Conservation (phyloP, 2,797 vertebrate species). For the Hypotaenidia okinawae region DNA sequence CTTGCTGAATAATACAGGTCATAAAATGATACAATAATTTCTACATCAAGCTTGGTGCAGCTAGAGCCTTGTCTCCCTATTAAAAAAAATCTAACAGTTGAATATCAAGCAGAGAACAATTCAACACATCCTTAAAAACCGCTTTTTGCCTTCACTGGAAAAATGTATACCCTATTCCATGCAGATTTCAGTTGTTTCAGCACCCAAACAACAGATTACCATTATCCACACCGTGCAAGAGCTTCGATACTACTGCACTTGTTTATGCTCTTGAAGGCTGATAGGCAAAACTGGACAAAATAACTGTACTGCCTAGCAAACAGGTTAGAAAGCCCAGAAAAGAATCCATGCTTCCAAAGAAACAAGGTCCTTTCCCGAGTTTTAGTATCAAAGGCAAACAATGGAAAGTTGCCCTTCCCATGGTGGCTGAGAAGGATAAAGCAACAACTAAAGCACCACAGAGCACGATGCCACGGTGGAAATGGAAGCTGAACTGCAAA, state of each 20-base stretch:
- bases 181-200: neutral
- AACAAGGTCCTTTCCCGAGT: neutral
- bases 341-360: neutral
- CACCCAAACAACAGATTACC: neutral
- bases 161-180: neutral
- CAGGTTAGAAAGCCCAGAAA: neutral
- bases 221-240: neutral
- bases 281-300: neutral
- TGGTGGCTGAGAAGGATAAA: neutral
- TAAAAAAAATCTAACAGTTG: neutral
- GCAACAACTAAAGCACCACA: neutral
- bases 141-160: neutral
- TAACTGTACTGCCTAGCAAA: neutral
- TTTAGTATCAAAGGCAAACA: neutral
- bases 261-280: neutral
- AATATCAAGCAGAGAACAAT: neutral
- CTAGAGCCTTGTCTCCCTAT: neutral
- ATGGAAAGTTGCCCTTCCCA: neutral
- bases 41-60: neutral
- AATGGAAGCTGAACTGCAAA: neutral
- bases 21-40: slow-evolving; percentile 38
- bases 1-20: neutral
- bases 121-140: neutral
- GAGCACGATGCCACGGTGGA: neutral
- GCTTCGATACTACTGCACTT: neutral